Percentiles rank a stretch among this genome's conserved stretches.
These are phyloP conservation scores for Gouania willdenowi DNA, from an alignment of 2,797 vertebrate species.

Conservation along the genomic window DNA sequence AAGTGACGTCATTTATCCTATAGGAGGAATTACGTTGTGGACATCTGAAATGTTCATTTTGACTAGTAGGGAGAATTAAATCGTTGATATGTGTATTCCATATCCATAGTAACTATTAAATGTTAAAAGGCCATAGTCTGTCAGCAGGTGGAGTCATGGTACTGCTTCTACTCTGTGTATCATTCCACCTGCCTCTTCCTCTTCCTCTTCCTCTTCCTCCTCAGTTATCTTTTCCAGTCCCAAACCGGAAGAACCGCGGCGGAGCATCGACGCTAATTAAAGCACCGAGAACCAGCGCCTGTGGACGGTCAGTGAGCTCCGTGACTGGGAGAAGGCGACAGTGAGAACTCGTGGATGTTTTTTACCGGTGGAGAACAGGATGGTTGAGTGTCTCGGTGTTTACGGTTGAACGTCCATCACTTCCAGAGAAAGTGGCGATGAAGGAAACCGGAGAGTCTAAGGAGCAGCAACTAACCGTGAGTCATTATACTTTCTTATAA, in stretches of 20 bases:
- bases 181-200: neutral
- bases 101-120: too few relatives aligned
- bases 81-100: too few relatives aligned
- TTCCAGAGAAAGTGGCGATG: slow-evolving; percentile 71
- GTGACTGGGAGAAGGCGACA: neutral
- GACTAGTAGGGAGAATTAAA: too few relatives aligned
- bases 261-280: neutral
- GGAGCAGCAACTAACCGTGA: slow-evolving; percentile 85
- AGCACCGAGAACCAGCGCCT: neutral
- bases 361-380: slow-evolving; percentile 4
- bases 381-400: slow-evolving; percentile 5
- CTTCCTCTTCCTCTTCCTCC: too few relatives aligned
- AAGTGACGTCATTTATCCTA: too few relatives aligned
- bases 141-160: slow-evolving; percentile 5
- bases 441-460: slow-evolving; percentile 83
- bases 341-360: neutral
- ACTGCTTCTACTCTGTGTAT: neutral
- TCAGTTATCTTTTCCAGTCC: too few relatives aligned
- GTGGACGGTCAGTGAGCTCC: neutral
- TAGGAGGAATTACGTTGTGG: too few relatives aligned
- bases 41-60: too few relatives aligned
- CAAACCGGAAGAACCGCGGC: neutral
- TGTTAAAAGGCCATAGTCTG: too few relatives aligned
- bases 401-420: neutral
- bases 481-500: too few relatives aligned